Evolutionary conservation across 2,797 vertebrate genomes (phyloP), one percentile per base, ranked within the genome.

Genomic region (Enoplosus armatus): DNA sequence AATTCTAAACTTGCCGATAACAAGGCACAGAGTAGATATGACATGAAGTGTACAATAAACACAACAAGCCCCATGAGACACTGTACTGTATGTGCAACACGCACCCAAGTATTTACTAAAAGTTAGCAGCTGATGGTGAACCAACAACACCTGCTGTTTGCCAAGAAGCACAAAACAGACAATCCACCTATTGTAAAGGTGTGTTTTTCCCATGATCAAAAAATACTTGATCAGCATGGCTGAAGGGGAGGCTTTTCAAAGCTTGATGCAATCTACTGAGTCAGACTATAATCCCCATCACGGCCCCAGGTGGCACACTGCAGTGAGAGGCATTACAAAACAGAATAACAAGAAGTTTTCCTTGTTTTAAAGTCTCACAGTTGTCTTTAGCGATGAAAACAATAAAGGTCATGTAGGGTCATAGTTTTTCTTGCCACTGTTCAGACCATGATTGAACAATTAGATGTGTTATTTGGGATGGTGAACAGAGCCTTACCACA

Each of bases 311-410:
- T 64, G 65, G 39, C 27, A 63, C 64, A 48, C 8, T 12, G 27
- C 26, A 70, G 55, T 48, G 24, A 83, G 58, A 58, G 70, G 37
- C 35, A 54, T 65, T 47, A 78, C 39, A 12, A 66, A 50, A 69
- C 26, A 51, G 31, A n/a, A 68, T 8, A 55, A 73, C 1, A 66
- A n/a, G 8, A 66, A 1, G 11, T 27, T 72, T 16, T 29, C 53
- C 26, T 8, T 10, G 24, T 48, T 48, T 31, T 5, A 41, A 55
- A 48, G 20, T 63, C 31, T 59, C 4, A 14, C 4, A 0, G 1
- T 18, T 37, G 27, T 27, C 2, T 59, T 29, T 8, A 10, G 35
- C 45, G 12, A 60, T 55, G 20, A 54, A 61, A 54, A 29, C 20
- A 58, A 55, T 15, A 3, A 39, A 31, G 45, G 37, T 63, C 43